These are phyloP conservation scores for Ptychobarbus kaznakovi DNA, from an alignment of 2,797 vertebrate genomes.

Conservation along the genomic window DNA sequence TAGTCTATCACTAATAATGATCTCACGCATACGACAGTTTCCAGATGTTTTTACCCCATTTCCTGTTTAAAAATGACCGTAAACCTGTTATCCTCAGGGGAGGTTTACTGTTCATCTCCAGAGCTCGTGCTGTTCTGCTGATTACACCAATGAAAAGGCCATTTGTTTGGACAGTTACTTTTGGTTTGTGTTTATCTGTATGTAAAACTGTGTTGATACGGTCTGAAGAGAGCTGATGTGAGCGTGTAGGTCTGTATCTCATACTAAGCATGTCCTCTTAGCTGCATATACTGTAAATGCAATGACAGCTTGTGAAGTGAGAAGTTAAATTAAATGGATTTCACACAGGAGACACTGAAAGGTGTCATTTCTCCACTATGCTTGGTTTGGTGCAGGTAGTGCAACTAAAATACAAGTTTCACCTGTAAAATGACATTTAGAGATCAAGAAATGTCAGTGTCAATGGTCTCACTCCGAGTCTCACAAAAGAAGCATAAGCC, in stretches of 20 bases:
- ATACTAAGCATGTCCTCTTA: not conserved
- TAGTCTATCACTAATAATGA: conserved; percentile 12
- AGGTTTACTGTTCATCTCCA: conserved; percentile 25
- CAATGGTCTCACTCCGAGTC: conserved; percentile 18
- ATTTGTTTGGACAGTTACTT: conserved; percentile 52
- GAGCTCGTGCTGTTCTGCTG: conserved; percentile 5
- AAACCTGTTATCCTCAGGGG: conserved; percentile 7
- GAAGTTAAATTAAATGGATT: not conserved
- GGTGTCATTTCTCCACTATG: not conserved
- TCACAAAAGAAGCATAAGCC: conserved; percentile 55
- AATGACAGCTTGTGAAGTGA: not conserved
- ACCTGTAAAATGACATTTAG: not conserved
- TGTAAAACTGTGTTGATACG: conserved; percentile 33
- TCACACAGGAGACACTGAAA: not conserved
- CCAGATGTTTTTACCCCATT: conserved; percentile 28
- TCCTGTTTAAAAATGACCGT: conserved; percentile 22
- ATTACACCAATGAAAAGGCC: conserved; percentile 11
- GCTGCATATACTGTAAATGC: not conserved
- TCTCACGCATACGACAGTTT: not conserved
- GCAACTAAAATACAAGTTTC: not conserved
- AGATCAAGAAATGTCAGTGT: not conserved
- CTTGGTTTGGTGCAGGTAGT: not conserved
- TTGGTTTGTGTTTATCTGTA: conserved; percentile 46
- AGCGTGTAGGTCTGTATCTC: conserved; percentile 34
- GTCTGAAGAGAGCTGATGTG: conserved; percentile 61